These are phyloP conservation scores for Alca torda DNA, from an alignment of 2,797 vertebrate genomes.

Conservation along the genomic window DNA sequence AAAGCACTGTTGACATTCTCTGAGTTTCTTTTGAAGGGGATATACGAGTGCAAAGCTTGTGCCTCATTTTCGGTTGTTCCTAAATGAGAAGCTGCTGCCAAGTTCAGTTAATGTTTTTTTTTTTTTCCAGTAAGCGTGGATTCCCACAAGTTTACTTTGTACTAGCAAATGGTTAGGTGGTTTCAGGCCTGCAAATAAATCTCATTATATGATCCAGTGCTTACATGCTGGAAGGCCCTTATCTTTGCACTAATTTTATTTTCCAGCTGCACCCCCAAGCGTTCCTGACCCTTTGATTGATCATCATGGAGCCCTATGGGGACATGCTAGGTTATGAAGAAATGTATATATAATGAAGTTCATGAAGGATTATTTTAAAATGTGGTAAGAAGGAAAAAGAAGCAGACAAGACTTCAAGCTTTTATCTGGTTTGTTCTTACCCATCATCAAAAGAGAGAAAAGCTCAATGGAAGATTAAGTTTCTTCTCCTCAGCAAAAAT, in stretches of 20 bases:
- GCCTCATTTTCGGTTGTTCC: background rate
- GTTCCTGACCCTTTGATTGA: background rate
- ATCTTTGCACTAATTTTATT: background rate
- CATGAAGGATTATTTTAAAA: background rate
- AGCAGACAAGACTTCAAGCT: background rate
- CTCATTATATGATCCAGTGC: background rate
- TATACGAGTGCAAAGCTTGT: background rate
- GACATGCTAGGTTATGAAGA: background rate
- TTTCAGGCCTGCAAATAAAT: constrained; percentile 21
- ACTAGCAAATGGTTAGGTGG: background rate
- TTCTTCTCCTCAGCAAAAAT: background rate
- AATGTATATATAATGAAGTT: background rate
- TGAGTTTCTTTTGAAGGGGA: background rate
- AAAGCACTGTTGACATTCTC: background rate
- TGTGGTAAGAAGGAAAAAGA: background rate
- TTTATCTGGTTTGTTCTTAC: background rate
- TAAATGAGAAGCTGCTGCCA: constrained; percentile 24
- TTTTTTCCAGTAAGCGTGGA: background rate
- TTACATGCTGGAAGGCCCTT: background rate
- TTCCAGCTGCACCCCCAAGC: background rate
- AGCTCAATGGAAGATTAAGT: background rate
- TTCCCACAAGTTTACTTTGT: background rate
- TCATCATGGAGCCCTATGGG: background rate
- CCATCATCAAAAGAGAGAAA: background rate
- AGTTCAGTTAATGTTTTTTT: background rate